Evolutionary conservation across 2,797 vertebrate genomes (phyloP).

Genomic region (Catostomus latipinnis): DNA sequence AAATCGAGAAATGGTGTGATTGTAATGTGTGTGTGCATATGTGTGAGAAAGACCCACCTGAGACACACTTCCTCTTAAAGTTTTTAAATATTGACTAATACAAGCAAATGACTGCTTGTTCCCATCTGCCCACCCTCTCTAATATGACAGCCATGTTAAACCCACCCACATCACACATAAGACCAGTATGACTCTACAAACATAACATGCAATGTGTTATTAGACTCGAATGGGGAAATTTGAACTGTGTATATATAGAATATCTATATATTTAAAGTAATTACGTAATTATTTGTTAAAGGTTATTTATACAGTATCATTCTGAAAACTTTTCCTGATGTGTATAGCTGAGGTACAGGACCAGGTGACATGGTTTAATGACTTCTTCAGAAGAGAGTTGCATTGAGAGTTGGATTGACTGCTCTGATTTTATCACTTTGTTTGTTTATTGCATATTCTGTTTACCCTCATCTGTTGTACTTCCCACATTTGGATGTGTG

Average conservation of each 20-base stretch:
- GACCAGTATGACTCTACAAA: constrained; percentile 19
- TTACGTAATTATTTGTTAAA: background rate
- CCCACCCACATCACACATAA: constrained; percentile 1
- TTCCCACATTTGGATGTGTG: background rate
- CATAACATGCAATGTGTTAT: constrained; percentile 11
- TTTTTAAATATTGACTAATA: constrained; percentile 38
- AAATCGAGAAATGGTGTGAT: constrained; percentile 14
- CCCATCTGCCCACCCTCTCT: background rate
- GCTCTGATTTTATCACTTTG: background rate
- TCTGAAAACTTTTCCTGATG: background rate
- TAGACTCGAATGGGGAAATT: background rate
- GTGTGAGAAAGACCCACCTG: constrained; percentile 39
- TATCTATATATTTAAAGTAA: constrained; percentile 37
- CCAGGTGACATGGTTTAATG: no score
- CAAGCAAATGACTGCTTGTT: constrained; percentile 13
- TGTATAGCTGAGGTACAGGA: background rate
- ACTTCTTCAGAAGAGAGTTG: background rate
- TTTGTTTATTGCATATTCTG: constrained; percentile 1
- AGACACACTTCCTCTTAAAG: background rate
- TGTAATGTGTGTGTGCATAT: constrained; percentile 1
- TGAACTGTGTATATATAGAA: constrained; percentile 22
- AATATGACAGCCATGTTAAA: constrained; percentile 17
- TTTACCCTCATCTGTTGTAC: constrained; percentile 7
- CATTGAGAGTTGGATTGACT: background rate
- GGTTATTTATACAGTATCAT: background rate